Evolutionary conservation across 2,888 invertebrate genomes (phyloP), one percentile per base, ranked within the genome.

Genomic region (Oasisia sp.): DNA sequence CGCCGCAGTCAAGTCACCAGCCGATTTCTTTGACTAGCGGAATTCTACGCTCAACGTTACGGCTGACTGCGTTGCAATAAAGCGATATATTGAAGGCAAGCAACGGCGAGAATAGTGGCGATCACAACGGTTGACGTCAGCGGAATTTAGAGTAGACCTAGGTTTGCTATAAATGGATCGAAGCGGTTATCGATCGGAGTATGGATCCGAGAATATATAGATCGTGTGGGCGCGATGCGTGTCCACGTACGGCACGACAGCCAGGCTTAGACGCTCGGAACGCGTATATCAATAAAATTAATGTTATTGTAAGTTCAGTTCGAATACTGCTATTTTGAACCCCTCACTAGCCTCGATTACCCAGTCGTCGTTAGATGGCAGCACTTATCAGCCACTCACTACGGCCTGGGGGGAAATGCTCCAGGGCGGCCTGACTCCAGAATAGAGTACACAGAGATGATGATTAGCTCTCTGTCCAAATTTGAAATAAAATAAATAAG

Each of bases 81-180:
- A 4, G 74, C 74, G 74, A 19, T 19, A 74, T n/a, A 74, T n/a
- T 74, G 27, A 3, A 74, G 74, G 74, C 27, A 74, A 27, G 27
- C 74, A 74, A n/a, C 74, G 3, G 7, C n/a, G 74, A 19, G 27
- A 74, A 27, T 74, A 74, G n/a, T 74, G 27, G 74, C 74, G 27
- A 74, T 27, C 74, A 74, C 74, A 74, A 74, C 74, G 74, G 5
- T 74, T 74, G 74, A 74, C 74, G 74, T 74, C 74, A 74, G 74
- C n/a, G 19, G 74, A 74, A 19, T 74, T 74, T 74, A 74, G 19
- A 74, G 74, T 74, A 74, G 74, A 19, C 14, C 74, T 74, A 0
- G 74, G 74, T 74, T 74, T 74, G 74, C 74, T 74, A 74, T 74
- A 74, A 74, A 74, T 74, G 74, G 74, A 74, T 74, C 74, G 50